These are phyloP conservation scores for Phocides pigmalion DNA, from an alignment of 1,140 invertebrate species.

Conservation along the genomic window DNA sequence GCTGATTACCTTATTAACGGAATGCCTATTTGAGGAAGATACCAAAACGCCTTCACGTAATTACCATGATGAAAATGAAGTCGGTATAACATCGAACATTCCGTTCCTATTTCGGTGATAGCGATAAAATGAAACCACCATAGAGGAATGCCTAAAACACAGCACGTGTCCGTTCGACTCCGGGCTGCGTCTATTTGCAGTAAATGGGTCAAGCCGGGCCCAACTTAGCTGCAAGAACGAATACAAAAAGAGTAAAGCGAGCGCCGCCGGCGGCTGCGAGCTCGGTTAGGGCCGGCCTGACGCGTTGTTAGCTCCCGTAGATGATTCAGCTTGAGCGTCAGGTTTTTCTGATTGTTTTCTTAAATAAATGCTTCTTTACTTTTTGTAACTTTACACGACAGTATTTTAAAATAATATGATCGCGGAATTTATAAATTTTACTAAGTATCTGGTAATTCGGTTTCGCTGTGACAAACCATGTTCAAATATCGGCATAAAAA, in stretches of 20 bases:
- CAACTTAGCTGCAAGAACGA: conserved; percentile 80
- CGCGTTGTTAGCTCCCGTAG: conserved; percentile 36
- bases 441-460: no score
- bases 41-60: background rate
- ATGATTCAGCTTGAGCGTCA: background rate
- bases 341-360: background rate
- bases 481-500: no score
- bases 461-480: no score
- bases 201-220: conserved; percentile 77
- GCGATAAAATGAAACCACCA: conserved; percentile 4
- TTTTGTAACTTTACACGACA: no score
- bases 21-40: no score
- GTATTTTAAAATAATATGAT: no score
- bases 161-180: conserved; percentile 65
- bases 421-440: no score
- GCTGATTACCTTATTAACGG: no score
- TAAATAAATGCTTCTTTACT: no score
- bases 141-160: conserved; percentile 27
- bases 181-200: conserved; percentile 74
- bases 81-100: background rate
- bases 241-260: conserved; percentile 81
- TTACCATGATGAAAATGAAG: background rate
- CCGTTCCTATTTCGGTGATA: conserved; percentile 18
- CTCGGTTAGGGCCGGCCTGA: conserved; percentile 35
- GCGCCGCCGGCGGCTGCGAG: conserved; percentile 38